Conservation (phyloP, 1,140 invertebrate species). For the Dermatophagoides farinae region DNA sequence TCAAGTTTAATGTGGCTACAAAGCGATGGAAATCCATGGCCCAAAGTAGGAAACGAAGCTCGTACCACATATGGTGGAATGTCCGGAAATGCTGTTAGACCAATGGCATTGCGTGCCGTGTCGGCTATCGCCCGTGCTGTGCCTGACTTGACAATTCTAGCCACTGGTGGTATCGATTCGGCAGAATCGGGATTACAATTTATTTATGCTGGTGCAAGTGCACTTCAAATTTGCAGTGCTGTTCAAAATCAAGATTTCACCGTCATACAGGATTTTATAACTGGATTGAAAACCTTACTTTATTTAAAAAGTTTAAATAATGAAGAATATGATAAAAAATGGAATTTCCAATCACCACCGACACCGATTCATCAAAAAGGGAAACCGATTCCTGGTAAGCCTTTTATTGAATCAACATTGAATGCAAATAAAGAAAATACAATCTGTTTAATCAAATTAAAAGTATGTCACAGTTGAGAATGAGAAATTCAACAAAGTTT, state of each 20-base stretch:
- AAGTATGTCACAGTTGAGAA: neutral
- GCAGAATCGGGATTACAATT: conserved; percentile 84
- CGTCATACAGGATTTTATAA: conserved; percentile 75
- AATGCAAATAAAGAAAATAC: conserved; percentile 35
- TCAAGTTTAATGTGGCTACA: conserved; percentile 72
- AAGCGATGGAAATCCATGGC: conserved; percentile 64
- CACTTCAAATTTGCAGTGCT: conserved; percentile 83
- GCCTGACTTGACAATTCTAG: conserved; percentile 74
- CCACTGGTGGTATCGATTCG: conserved; percentile 85
- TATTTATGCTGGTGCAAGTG: conserved; percentile 66
- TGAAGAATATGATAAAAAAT: conserved; percentile 34
- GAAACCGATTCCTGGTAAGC: conserved; percentile 47
- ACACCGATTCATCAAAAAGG: conserved; percentile 69
- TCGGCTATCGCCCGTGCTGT: conserved; percentile 59
- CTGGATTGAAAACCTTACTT: conserved; percentile 66
- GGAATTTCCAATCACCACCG: conserved; percentile 86
- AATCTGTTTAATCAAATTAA: conserved; percentile 26
- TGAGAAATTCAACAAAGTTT: neutral
- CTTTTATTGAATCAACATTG: conserved; percentile 57
- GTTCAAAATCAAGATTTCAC: conserved; percentile 97
- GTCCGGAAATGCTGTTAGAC: conserved; percentile 82
- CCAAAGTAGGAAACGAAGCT: conserved; percentile 54
- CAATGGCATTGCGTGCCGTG: conserved; percentile 70
- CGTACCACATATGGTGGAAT: conserved; percentile 87
- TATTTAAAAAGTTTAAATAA: conserved; percentile 48